phyloP scores from a whole-genome alignment of 2,888 invertebrate genomes.

The Ophioninae sp. region DNA sequence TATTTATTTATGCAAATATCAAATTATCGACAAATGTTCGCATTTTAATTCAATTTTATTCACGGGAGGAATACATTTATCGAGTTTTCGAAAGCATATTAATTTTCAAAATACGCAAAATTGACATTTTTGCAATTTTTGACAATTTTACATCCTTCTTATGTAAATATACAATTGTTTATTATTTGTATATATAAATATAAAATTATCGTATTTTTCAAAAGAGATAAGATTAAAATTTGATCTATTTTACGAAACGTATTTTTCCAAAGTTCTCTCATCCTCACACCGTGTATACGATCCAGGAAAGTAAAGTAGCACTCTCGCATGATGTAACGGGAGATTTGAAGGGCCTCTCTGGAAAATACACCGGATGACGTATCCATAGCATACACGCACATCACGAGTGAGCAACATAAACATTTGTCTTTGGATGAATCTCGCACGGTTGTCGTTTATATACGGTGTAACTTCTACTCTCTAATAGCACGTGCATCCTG shows the following conservation, averaged over 20 bases:
- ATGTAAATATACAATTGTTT: not conserved
- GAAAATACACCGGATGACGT: conserved; percentile 24
- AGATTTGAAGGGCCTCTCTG: conserved; percentile 7
- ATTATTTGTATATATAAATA: too few species aligned
- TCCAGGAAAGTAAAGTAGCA: not conserved
- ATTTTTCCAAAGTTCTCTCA: not conserved
- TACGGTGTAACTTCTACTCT: conserved; percentile 27
- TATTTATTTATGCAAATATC: too few species aligned
- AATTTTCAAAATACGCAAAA: not conserved
- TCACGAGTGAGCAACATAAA: conserved; percentile 49
- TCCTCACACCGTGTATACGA: not conserved
- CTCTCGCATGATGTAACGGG: not conserved
- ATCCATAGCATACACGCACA: conserved; percentile 11
- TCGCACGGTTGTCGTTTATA: conserved; percentile 29
- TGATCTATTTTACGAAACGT: too few species aligned
- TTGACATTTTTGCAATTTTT: too few species aligned
- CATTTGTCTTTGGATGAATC: conserved; percentile 58
- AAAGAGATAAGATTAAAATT: too few species aligned
- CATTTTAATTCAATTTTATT: too few species aligned
- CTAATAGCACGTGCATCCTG: conserved; percentile 34
- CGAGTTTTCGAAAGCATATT: not conserved
- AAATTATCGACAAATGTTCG: too few species aligned
- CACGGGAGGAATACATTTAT: not conserved
- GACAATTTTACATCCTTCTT: not conserved
- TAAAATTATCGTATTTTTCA: too few species aligned